These are phyloP conservation scores for Syngnathus typhle DNA, from an alignment of 2,113 vertebrate genomes.

Conservation along the genomic window DNA sequence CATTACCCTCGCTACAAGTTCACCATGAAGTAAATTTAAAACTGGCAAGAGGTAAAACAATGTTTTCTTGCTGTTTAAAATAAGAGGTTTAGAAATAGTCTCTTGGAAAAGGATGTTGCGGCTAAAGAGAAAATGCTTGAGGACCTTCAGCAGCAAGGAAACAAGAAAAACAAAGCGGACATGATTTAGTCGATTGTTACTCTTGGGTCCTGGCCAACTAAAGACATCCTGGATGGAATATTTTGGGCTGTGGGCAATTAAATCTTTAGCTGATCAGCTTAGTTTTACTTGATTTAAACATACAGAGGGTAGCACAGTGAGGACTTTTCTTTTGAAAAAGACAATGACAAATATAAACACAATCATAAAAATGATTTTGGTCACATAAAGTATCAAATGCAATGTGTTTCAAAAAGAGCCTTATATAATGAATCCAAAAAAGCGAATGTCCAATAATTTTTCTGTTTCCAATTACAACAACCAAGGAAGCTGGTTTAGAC, in stretches of 20 bases:
- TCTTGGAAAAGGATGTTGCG: slow-evolving; percentile 25
- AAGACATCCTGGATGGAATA: slow-evolving; percentile 50
- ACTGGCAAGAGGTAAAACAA: slow-evolving; percentile 41
- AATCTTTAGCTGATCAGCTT: neutral
- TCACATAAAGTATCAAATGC: neutral
- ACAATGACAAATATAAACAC: no score
- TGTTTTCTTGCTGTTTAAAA: slow-evolving; percentile 39
- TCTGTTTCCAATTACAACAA: slow-evolving; percentile 24
- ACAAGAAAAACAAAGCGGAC: slow-evolving; percentile 31
- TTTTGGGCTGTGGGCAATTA: slow-evolving; percentile 40
- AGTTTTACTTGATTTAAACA: neutral
- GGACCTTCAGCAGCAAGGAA: slow-evolving; percentile 53
- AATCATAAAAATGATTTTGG: neutral
- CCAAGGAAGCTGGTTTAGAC: slow-evolving; percentile 14
- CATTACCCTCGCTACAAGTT: slow-evolving; percentile 22
- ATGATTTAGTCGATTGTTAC: slow-evolving; percentile 68
- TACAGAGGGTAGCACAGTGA: neutral
- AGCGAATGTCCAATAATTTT: neutral
- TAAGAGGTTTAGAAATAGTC: slow-evolving; percentile 31
- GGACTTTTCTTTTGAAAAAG: no score
- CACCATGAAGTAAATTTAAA: slow-evolving; percentile 29
- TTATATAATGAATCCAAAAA: no score
- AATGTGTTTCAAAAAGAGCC: neutral
- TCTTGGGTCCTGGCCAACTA: slow-evolving; percentile 1
- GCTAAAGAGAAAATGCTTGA: slow-evolving; percentile 26